Percentiles rank a stretch among this genome's conserved stretches.
phyloP scores from a whole-genome alignment of 1,140 invertebrate species.

The Caenorhabditis remanei region DNA sequence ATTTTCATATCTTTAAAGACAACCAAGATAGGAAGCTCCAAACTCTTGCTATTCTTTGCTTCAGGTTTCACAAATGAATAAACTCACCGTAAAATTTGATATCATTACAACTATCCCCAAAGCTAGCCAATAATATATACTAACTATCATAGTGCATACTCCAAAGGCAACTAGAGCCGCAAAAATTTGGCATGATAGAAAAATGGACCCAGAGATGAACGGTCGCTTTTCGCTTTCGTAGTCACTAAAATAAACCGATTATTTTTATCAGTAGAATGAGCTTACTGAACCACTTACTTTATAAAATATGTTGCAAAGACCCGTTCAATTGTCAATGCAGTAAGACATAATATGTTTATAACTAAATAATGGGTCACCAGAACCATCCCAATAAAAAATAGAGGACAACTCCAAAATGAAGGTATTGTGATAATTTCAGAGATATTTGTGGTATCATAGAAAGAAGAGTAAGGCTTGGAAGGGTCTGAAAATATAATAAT shows the following conservation, averaged over 20 bases:
- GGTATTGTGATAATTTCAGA: not conserved
- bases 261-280: not conserved
- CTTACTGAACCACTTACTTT: not conserved
- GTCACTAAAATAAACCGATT: not conserved
- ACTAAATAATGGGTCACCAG: conserved; percentile 1
- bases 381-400: not conserved
- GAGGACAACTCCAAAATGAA: not conserved
- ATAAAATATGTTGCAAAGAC: not conserved
- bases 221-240: not conserved
- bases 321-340: not conserved
- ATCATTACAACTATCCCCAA: not conserved
- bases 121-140: not conserved
- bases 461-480: not conserved
- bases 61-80: no score
- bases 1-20: no score
- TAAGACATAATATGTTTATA: not conserved
- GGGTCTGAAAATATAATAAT: not conserved
- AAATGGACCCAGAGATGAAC: not conserved
- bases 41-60: no score
- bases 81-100: not conserved
- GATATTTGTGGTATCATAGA: not conserved
- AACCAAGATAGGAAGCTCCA: no score
- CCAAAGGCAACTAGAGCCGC: not conserved
- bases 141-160: not conserved
- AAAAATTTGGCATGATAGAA: not conserved